A percentile compares a stretch with the other conserved stretches of the same genome.
Evolutionary conservation across 64 coral and sea anemone genomes (phyloP).

Genomic region (Catalaphyllia jardinei): DNA sequence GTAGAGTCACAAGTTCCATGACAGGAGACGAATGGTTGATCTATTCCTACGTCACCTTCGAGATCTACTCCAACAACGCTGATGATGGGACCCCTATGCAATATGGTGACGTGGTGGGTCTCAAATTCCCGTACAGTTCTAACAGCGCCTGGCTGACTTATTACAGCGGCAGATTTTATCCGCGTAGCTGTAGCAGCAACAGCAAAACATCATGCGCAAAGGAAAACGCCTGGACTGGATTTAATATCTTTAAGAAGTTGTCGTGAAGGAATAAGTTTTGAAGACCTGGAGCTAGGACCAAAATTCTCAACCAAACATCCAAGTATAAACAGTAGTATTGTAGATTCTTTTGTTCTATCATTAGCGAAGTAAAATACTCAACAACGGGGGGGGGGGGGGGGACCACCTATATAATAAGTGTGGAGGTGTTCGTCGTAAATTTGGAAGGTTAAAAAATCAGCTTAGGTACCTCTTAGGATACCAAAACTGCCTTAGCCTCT

Average conservation of each 20-base stretch:
- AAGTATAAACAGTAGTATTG: too few relatives aligned
- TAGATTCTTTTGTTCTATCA: too few relatives aligned
- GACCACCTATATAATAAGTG: too few relatives aligned
- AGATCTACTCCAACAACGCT: conserved; percentile 41
- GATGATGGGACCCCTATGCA: conserved; percentile 59
- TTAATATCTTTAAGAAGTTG: conserved; percentile 63
- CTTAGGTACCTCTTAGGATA: too few relatives aligned
- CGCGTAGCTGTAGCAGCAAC: conserved; percentile 9
- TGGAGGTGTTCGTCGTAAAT: too few relatives aligned
- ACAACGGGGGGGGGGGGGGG: too few relatives aligned
- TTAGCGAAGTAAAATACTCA: too few relatives aligned
- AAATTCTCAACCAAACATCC: background rate
- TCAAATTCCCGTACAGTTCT: too few relatives aligned
- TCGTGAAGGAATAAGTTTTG: background rate
- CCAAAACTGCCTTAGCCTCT: too few relatives aligned
- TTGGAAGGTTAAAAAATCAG: too few relatives aligned
- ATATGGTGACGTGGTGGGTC: conserved; percentile 58
- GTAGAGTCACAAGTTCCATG: background rate
- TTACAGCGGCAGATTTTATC: background rate
- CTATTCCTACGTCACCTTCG: conserved; percentile 2
- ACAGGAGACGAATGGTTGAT: background rate
- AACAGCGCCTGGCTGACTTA: too few relatives aligned
- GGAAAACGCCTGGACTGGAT: conserved; percentile 10
- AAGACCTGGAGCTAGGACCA: background rate
- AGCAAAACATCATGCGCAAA: conserved; percentile 43